Evolutionary conservation across 2,113 vertebrate species (phyloP).

Genomic region (Loxodonta africana): DNA sequence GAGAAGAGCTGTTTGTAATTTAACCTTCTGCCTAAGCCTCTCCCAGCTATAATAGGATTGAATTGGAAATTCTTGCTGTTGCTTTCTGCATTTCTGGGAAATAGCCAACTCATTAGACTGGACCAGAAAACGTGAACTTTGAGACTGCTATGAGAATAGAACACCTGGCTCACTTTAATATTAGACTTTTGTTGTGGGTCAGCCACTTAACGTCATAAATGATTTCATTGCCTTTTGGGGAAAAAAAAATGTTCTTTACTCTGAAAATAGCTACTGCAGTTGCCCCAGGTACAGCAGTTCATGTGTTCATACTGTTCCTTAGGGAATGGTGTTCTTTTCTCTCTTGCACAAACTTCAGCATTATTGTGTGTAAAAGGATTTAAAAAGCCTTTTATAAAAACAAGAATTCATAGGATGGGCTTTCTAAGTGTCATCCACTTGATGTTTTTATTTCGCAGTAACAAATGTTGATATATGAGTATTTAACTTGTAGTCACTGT

Average conservation of each 20-base stretch:
- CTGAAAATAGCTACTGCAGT: not conserved
- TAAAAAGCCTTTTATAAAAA: constrained; percentile 43
- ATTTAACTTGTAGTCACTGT: constrained; percentile 23
- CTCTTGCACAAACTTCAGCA: constrained; percentile 6
- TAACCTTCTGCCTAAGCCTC: not conserved
- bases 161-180: not conserved
- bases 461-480: constrained; percentile 35
- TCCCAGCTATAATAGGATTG: not conserved
- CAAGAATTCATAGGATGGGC: constrained; percentile 9
- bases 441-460: constrained; percentile 53
- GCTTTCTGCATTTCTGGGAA: constrained; percentile 47
- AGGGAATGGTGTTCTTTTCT: not conserved
- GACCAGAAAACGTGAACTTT: not conserved
- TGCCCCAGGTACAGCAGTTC: not conserved
- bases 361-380: not conserved
- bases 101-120: constrained; percentile 6
- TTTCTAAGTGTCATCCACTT: constrained; percentile 49
- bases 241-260: constrained; percentile 17
- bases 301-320: constrained; percentile 39
- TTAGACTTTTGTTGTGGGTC: constrained; percentile 28
- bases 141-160: constrained; percentile 33
- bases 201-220: constrained; percentile 40
- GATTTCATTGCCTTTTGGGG: not conserved
- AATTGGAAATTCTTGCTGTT: constrained; percentile 49
- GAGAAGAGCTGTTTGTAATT: constrained; percentile 2